Conservation (phyloP, 1,140 invertebrate genomes). For the Danaus melanippus region DNA sequence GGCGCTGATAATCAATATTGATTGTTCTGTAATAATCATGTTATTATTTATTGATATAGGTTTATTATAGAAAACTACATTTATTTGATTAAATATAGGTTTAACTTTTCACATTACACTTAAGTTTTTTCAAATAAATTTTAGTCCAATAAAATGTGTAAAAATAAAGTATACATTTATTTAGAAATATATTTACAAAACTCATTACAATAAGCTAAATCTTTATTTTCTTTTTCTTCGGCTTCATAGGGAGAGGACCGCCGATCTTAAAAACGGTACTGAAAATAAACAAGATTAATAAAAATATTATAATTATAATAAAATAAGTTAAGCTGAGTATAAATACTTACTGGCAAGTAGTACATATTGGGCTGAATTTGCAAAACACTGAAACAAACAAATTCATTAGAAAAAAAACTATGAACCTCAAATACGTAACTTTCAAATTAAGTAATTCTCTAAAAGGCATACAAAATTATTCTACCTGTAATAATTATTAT, state of each 20-base stretch:
- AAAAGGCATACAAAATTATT: too few species aligned
- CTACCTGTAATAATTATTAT: too few species aligned
- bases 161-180: too few species aligned
- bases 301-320: neutral
- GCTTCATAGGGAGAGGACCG: slow-evolving; percentile 78
- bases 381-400: slow-evolving; percentile 90
- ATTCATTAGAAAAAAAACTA: slow-evolving; percentile 12
- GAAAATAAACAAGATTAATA: slow-evolving; percentile 61
- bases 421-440: slow-evolving; percentile 12
- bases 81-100: too few species aligned
- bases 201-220: slow-evolving; percentile 20
- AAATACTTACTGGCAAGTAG: slow-evolving; percentile 93
- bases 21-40: too few species aligned
- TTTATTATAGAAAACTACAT: too few species aligned
- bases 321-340: neutral
- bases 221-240: slow-evolving; percentile 81
- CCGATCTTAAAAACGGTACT: slow-evolving; percentile 89
- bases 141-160: too few species aligned
- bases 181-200: neutral
- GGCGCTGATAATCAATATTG: too few species aligned
- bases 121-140: too few species aligned
- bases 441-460: too few species aligned
- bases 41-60: too few species aligned
- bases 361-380: slow-evolving; percentile 97
- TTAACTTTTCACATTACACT: too few species aligned